A percentile compares a stretch with the other conserved stretches of the same genome.
These are phyloP conservation scores for Spilosoma lubricipeda DNA, from an alignment of 2,888 invertebrate genomes.

Conservation along the genomic window DNA sequence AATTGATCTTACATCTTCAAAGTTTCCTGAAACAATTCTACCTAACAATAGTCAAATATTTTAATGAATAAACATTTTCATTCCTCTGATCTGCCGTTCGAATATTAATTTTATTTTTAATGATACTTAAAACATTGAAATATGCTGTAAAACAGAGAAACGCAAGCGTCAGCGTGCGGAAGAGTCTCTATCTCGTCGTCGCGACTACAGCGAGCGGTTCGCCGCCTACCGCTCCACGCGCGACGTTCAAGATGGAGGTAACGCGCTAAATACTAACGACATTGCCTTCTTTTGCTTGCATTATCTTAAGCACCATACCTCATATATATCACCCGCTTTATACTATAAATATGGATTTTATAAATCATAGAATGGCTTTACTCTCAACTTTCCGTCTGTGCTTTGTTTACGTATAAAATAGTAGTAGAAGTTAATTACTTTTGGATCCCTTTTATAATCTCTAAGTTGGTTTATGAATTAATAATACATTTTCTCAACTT, in stretches of 20 bases:
- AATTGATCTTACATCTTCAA: no score
- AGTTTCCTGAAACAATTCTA: no score
- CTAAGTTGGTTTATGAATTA: no score
- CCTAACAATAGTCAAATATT: no score
- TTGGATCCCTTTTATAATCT: no score
- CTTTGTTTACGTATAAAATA: no score
- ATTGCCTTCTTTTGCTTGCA: background rate
- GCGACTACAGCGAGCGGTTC: constrained; percentile 90
- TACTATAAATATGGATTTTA: background rate
- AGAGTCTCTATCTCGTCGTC: constrained; percentile 91
- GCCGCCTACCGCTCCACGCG: constrained; percentile 76
- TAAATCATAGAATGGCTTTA: background rate
- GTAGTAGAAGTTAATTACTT: no score
- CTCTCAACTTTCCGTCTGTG: background rate
- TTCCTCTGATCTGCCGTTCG: no score
- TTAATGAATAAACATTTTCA: background rate
- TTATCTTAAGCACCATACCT: background rate
- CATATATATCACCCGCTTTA: background rate
- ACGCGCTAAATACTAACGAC: background rate
- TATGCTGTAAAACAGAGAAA: constrained; percentile 86
- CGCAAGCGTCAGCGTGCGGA: constrained; percentile 93
- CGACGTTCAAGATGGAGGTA: constrained; percentile 70
- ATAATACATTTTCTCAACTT: no score
- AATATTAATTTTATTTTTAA: no score
- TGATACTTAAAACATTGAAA: background rate